Percentiles rank a stretch among this genome's conserved stretches.
Evolutionary conservation across 2,888 invertebrate species (phyloP).

Genomic region (Drosophila fungiperda): DNA sequence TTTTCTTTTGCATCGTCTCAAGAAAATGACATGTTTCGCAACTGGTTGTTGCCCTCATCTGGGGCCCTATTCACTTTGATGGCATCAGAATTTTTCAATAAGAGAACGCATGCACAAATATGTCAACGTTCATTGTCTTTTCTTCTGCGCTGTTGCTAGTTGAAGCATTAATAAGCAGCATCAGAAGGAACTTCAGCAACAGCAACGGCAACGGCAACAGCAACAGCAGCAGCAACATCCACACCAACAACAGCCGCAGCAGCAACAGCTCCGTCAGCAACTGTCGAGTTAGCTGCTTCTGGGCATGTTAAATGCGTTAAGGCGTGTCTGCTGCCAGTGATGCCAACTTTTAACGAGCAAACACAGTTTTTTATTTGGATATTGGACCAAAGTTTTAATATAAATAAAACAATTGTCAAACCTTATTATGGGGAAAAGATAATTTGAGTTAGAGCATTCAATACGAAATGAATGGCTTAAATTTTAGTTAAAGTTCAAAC

Average conservation of each 20-base stretch:
- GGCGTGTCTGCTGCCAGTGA: constrained; percentile 31
- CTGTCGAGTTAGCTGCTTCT: constrained; percentile 25
- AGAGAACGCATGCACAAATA: constrained; percentile 63
- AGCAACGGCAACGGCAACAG: constrained; percentile 4
- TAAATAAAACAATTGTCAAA: neutral
- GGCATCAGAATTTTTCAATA: constrained; percentile 71
- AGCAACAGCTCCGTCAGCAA: constrained; percentile 11
- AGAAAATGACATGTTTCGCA: constrained; percentile 23
- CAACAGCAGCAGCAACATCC: constrained; percentile 16
- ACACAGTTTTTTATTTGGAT: neutral
- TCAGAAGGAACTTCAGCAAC: constrained; percentile 2
- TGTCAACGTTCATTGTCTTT: constrained; percentile 24
- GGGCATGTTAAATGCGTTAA: constrained; percentile 10
- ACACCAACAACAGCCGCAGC: neutral
- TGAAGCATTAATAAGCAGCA: constrained; percentile 61
- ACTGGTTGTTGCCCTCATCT: constrained; percentile 26
- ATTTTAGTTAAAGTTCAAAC: neutral
- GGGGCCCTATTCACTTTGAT: constrained; percentile 30
- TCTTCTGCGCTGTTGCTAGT: constrained; percentile 12
- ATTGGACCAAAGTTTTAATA: neutral
- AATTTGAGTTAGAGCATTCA: neutral
- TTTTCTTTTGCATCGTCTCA: constrained; percentile 16
- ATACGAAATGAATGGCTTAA: neutral
- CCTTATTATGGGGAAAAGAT: neutral
- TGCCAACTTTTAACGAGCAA: constrained; percentile 7